A percentile compares a stretch with the other conserved stretches of the same genome.
These are phyloP conservation scores for Amphiura filiformis DNA, from an alignment of 35 echinoderm and acorn worm species.

Conservation along the genomic window DNA sequence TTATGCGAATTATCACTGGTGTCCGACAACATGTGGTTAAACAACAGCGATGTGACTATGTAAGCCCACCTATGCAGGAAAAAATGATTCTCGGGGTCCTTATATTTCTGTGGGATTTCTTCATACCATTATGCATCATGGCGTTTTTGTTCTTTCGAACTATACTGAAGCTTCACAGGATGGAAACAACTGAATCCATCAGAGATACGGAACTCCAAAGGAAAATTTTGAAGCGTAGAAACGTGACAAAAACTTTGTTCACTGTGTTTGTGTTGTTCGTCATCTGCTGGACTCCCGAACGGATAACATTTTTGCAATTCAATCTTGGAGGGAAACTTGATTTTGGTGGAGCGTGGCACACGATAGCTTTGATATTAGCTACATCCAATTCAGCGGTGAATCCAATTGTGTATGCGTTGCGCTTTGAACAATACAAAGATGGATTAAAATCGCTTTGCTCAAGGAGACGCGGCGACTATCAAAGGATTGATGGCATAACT, in stretches of 20 bases:
- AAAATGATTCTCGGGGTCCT: not conserved
- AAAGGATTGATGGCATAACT: no score
- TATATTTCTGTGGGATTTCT: conserved; percentile 64
- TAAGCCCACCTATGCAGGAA: not conserved
- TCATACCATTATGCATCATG: conserved; percentile 70
- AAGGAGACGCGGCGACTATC: no score
- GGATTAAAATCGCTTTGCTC: conserved; percentile 47
- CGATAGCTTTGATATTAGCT: conserved; percentile 49
- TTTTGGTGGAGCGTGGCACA: conserved; percentile 46
- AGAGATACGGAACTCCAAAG: not conserved
- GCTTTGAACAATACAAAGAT: conserved; percentile 58
- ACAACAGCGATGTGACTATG: not conserved
- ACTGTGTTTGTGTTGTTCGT: conserved; percentile 51
- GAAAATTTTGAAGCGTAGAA: not conserved
- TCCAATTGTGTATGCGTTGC: conserved; percentile 69
- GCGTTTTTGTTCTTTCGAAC: conserved; percentile 51
- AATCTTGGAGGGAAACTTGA: conserved; percentile 69
- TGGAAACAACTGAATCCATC: not conserved
- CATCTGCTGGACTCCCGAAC: conserved; percentile 89
- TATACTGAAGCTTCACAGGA: conserved; percentile 25
- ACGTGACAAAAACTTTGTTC: conserved; percentile 34
- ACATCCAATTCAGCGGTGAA: conserved; percentile 71
- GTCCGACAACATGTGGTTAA: not conserved
- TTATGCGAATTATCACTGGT: conserved; percentile 10
- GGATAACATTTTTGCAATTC: conserved; percentile 70